Evolutionary conservation across 2,888 invertebrate species (phyloP).

Genomic region (Spisula solida): DNA sequence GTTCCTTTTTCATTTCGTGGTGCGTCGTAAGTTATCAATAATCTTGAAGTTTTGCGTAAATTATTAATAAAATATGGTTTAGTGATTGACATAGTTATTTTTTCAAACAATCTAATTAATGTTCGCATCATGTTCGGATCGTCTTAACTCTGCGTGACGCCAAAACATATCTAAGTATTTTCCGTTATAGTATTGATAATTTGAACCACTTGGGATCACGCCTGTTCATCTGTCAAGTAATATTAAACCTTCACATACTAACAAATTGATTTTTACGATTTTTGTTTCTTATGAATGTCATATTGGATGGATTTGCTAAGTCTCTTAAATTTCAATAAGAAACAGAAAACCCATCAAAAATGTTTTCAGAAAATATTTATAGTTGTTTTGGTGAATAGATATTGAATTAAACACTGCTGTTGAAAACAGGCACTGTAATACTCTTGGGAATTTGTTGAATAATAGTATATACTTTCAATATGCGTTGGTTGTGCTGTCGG

Average conservation of each 20-base stretch:
- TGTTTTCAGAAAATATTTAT: not conserved
- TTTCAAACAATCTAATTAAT: no score
- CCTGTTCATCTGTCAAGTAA: not conserved
- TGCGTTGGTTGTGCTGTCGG: not conserved
- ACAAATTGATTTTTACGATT: constrained; percentile 1
- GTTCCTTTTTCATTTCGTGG: no score
- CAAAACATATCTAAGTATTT: not conserved
- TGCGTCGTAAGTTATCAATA: no score
- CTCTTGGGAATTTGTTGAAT: not conserved
- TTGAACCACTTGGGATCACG: not conserved
- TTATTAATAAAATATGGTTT: no score
- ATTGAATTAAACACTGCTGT: not conserved
- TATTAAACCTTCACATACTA: constrained; percentile 1
- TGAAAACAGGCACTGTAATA: not conserved
- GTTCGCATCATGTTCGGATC: no score
- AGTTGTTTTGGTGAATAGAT: not conserved
- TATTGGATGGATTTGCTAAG: not conserved
- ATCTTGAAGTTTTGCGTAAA: no score
- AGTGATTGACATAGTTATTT: no score
- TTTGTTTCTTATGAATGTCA: not conserved
- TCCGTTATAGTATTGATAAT: not conserved
- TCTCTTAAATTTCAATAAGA: not conserved
- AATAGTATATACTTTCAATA: not conserved
- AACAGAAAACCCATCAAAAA: not conserved
- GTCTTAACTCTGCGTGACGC: no score